Evolutionary conservation across 92 coral and sea anemone species (phyloP).

Genomic region (Muricea muricata): DNA sequence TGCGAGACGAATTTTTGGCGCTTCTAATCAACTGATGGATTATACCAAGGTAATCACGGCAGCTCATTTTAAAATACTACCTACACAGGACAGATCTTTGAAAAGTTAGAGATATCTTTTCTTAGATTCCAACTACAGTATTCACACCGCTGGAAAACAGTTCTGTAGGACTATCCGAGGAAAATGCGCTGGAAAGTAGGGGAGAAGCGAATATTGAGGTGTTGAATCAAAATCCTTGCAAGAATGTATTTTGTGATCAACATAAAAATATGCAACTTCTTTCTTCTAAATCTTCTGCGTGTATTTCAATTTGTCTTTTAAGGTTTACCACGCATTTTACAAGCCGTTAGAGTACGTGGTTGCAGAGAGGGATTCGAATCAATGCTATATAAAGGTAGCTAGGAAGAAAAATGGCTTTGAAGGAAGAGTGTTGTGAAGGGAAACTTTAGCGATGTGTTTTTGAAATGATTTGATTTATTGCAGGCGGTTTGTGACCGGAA

Average conservation of each 20-base stretch:
- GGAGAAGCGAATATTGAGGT: conserved; percentile 92
- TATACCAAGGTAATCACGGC: conserved; percentile 74
- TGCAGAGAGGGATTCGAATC: conserved; percentile 70
- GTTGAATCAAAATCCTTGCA: background rate
- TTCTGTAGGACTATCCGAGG: conserved; percentile 87
- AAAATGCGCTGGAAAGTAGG: conserved; percentile 70
- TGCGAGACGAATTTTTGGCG: conserved; percentile 78
- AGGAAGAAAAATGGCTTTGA: background rate
- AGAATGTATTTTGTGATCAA: background rate
- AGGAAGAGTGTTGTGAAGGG: too few species aligned
- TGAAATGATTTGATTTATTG: background rate
- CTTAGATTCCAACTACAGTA: conserved; percentile 92
- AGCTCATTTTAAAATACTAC: too few species aligned
- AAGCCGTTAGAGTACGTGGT: conserved; percentile 90
- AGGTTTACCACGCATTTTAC: conserved; percentile 97
- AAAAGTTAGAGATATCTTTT: too few species aligned
- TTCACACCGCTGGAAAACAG: conserved; percentile 96
- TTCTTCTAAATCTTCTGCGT: too few species aligned
- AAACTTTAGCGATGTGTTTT: too few species aligned
- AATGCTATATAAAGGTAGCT: conserved; percentile 89
- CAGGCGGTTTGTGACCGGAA: conserved; percentile 84
- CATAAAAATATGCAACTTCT: too few species aligned
- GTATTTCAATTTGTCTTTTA: background rate
- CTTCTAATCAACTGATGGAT: conserved; percentile 81
- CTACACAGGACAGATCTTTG: too few species aligned